phyloP scores from a whole-genome alignment of 2,888 invertebrate genomes.

The Epinotia bilunana region DNA sequence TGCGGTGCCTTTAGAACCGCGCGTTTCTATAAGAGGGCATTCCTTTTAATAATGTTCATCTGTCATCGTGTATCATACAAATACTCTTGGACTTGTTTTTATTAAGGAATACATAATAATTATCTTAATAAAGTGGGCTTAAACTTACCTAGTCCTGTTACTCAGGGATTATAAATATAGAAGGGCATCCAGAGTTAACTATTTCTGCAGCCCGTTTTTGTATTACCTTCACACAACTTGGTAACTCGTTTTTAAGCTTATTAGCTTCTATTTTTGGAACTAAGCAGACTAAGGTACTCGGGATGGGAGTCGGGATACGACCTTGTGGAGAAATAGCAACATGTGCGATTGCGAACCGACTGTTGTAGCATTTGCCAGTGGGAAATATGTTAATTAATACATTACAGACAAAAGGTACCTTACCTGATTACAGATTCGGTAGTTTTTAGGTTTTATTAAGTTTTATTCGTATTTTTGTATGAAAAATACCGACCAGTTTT shows the following conservation, averaged over 20 bases:
- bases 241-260: constrained; percentile 44
- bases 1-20: background rate
- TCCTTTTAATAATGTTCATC: constrained; percentile 1
- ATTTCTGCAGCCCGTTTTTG: constrained; percentile 28
- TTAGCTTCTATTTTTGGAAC: constrained; percentile 44
- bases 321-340: constrained; percentile 23
- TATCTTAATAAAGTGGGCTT: constrained; percentile 10
- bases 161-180: constrained; percentile 17
- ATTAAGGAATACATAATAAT: constrained; percentile 7
- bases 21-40: background rate
- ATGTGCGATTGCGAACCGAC: background rate
- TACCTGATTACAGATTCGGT: no score
- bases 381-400: background rate
- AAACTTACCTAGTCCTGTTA: constrained; percentile 19
- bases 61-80: constrained; percentile 21
- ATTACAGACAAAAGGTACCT: no score
- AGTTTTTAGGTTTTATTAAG: background rate
- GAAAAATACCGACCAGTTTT: background rate
- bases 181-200: constrained; percentile 23
- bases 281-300: constrained; percentile 22
- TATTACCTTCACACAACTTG: constrained; percentile 31
- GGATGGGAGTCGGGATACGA: constrained; percentile 18
- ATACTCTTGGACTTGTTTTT: constrained; percentile 11
- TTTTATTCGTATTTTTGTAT: background rate
- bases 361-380: background rate